A percentile compares a stretch with the other conserved stretches of the same genome.
phyloP scores from a whole-genome alignment of 2,113 vertebrate genomes.

The Uria aalge region DNA sequence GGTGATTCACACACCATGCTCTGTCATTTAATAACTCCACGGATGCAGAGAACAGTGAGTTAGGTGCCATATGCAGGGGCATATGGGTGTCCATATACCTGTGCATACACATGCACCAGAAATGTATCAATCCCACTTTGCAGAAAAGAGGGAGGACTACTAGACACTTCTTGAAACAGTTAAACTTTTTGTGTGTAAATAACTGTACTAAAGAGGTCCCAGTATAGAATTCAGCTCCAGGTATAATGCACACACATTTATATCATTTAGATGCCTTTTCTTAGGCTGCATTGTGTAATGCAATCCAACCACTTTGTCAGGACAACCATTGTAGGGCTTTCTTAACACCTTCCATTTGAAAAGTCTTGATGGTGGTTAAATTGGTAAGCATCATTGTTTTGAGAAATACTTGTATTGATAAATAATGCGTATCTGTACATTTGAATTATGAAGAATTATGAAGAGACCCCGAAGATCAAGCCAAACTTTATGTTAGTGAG shows the following conservation, averaged over 20 bases:
- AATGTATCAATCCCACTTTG: not conserved
- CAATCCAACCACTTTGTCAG: not conserved
- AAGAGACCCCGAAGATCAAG: not conserved
- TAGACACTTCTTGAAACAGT: not conserved
- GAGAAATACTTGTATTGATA: not conserved
- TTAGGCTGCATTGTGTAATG: not conserved
- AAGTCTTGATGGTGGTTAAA: not conserved
- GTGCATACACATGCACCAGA: not conserved
- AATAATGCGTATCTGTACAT: fast-evolving
- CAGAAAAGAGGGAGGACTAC: not conserved
- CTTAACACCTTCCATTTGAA: not conserved
- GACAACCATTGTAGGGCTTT: not conserved
- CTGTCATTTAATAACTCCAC: fast-evolving
- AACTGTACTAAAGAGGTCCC: not conserved
- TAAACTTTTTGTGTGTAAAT: not conserved
- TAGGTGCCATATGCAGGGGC: not conserved
- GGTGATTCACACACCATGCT: not conserved
- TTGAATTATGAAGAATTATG: not conserved
- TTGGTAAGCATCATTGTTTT: not conserved
- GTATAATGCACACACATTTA: not conserved
- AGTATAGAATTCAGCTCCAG: not conserved
- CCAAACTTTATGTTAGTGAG: not conserved
- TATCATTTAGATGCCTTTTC: not conserved
- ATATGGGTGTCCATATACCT: not conserved
- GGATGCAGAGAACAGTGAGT: not conserved